These are phyloP conservation scores for Vandiemenella viatica DNA, from an alignment of 2,888 invertebrate species.

Conservation along the genomic window DNA sequence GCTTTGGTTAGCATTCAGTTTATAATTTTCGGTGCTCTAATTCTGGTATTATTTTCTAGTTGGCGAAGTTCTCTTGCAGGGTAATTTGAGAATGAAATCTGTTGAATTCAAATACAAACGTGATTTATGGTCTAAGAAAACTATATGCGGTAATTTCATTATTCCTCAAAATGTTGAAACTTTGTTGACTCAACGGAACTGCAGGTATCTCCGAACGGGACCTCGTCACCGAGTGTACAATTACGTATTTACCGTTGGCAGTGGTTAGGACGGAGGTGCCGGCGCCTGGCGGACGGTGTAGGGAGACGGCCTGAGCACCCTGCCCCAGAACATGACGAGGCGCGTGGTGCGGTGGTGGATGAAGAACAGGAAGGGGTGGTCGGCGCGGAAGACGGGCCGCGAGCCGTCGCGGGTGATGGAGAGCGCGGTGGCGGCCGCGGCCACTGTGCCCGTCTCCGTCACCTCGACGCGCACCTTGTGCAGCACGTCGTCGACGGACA, in stretches of 20 bases:
- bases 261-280: not conserved
- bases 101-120: too few species aligned
- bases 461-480: constrained; percentile 21
- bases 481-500: not conserved
- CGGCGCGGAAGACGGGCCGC: constrained; percentile 20
- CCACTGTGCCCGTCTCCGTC: constrained; percentile 52
- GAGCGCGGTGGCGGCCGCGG: constrained; percentile 47
- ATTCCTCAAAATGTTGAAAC: too few species aligned
- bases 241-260: too few species aligned
- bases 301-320: not conserved
- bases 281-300: too few species aligned
- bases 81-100: too few species aligned
- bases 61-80: too few species aligned
- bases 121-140: too few species aligned
- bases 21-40: too few species aligned
- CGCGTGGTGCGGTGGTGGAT: constrained; percentile 22
- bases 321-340: constrained; percentile 21
- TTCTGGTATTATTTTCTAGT: too few species aligned
- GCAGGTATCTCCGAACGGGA: not conserved
- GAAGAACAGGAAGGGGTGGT: constrained; percentile 26
- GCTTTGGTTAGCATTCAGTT: too few species aligned
- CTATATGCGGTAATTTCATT: too few species aligned
- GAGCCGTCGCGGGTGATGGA: constrained; percentile 32
- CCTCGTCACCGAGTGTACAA: not conserved
- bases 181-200: too few species aligned